A percentile compares a stretch with the other conserved stretches of the same genome.
Conservation (phyloP, 2,797 vertebrate genomes). For the Acanthurus tractus region DNA sequence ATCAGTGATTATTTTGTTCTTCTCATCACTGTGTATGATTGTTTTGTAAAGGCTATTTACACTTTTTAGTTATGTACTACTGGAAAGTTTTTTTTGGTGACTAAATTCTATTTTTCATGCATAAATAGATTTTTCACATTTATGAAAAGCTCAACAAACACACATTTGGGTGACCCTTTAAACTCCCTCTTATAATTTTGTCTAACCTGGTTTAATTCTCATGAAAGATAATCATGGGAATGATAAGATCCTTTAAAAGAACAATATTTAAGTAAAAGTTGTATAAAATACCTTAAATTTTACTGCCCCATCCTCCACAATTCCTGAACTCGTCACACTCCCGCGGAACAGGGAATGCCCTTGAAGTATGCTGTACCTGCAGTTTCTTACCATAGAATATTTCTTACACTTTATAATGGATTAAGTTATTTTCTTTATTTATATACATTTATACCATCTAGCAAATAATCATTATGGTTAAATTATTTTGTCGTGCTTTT, state of each 20-base stretch:
- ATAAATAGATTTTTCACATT: not conserved
- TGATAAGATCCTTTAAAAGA: too few species aligned
- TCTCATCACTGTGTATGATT: not conserved
- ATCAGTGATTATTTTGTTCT: constrained; percentile 8
- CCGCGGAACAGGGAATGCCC: not conserved
- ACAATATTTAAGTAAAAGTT: too few species aligned
- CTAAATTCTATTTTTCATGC: not conserved
- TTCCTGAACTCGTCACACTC: not conserved
- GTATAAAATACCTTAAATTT: not conserved
- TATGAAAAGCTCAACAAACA: too few species aligned
- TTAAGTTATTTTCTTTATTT: not conserved
- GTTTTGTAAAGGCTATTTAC: not conserved
- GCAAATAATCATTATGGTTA: not conserved
- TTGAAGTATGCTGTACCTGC: not conserved
- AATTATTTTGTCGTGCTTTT: not conserved
- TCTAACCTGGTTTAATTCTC: not conserved
- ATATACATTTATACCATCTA: too few species aligned
- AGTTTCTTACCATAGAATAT: not conserved
- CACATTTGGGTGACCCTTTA: too few species aligned
- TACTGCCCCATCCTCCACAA: not conserved
- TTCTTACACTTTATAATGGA: not conserved
- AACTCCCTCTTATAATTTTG: too few species aligned
- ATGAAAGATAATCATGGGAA: not conserved
- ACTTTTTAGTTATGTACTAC: not conserved
- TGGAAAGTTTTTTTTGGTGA: not conserved